Evolutionary conservation across 2,888 invertebrate species (phyloP).

Genomic region (Nemotelus pantherinus): DNA sequence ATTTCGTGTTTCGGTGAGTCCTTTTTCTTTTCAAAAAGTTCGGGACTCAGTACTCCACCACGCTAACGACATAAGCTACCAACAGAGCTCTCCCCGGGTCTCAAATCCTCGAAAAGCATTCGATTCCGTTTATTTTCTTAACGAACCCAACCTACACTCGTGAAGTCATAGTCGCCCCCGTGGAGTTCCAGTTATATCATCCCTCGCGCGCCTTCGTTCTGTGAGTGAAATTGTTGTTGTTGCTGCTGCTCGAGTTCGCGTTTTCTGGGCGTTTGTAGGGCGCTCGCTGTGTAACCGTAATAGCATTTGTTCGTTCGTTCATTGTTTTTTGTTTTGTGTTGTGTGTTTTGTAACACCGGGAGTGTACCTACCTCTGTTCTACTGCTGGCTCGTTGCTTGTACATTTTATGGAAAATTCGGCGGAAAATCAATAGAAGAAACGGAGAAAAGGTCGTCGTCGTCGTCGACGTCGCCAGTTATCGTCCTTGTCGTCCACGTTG

Average conservation of each 20-base stretch:
- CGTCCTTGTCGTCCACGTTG: not conserved
- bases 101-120: not conserved
- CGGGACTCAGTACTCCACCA: not conserved
- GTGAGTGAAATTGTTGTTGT: constrained; percentile 14
- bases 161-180: constrained; percentile 10
- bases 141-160: not conserved
- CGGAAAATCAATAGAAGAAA: constrained; percentile 38
- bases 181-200: constrained; percentile 11
- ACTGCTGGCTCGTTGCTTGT: too few relatives aligned
- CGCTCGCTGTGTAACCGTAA: constrained; percentile 21
- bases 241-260: not conserved
- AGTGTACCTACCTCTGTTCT: constrained; percentile 11
- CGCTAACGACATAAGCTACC: not conserved
- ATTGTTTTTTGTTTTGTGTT: not conserved
- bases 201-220: constrained; percentile 1
- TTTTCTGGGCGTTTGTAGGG: constrained; percentile 29
- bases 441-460: constrained; percentile 14
- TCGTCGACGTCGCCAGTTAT: not conserved
- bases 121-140: not conserved
- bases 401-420: constrained; percentile 31
- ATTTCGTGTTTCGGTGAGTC: not conserved
- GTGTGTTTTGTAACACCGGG: constrained; percentile 28
- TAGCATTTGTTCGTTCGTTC: constrained; percentile 16
- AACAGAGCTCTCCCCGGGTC: not conserved
- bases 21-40: not conserved